phyloP scores from a whole-genome alignment of 2,797 vertebrate genomes.

The Synanceia verrucosa region DNA sequence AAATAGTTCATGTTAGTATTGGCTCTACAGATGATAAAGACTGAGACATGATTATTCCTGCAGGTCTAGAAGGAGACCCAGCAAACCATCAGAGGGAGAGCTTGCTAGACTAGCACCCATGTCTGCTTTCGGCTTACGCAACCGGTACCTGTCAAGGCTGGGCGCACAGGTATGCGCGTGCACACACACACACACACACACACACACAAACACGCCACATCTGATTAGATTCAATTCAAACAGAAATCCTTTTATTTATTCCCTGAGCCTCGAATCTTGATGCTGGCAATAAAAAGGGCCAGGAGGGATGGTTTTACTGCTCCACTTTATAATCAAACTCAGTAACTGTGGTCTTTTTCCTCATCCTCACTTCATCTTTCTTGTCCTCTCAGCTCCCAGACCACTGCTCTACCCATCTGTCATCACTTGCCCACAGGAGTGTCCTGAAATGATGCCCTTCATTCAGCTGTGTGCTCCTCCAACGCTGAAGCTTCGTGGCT shows the following conservation, averaged over 20 bases:
- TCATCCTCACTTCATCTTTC: constrained; percentile 10
- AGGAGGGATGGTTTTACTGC: neutral
- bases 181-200: neutral
- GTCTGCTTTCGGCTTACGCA: constrained; percentile 84
- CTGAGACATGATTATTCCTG: constrained; percentile 37
- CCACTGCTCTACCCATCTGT: constrained; percentile 81
- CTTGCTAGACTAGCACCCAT: constrained; percentile 77
- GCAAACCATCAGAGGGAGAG: constrained; percentile 66
- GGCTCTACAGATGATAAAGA: constrained; percentile 40
- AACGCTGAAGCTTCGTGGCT: neutral
- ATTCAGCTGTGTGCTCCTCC: constrained; percentile 40
- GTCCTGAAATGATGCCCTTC: constrained; percentile 70
- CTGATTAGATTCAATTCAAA: constrained; percentile 18
- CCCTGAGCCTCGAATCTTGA: constrained; percentile 1
- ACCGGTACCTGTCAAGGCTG: constrained; percentile 88
- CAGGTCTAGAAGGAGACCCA: constrained; percentile 65
- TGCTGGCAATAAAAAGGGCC: neutral
- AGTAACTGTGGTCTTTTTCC: neutral
- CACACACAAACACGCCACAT: neutral
- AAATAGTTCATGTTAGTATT: constrained; percentile 14
- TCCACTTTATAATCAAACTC: constrained; percentile 4
- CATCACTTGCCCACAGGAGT: constrained; percentile 85
- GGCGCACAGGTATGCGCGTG: constrained; percentile 81
- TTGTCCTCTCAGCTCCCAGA: constrained; percentile 81
- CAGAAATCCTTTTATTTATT: constrained; percentile 28